Base-by-base conservation (phyloP, 2,888 invertebrate species). In the Diplazon laetatorius region DNA sequence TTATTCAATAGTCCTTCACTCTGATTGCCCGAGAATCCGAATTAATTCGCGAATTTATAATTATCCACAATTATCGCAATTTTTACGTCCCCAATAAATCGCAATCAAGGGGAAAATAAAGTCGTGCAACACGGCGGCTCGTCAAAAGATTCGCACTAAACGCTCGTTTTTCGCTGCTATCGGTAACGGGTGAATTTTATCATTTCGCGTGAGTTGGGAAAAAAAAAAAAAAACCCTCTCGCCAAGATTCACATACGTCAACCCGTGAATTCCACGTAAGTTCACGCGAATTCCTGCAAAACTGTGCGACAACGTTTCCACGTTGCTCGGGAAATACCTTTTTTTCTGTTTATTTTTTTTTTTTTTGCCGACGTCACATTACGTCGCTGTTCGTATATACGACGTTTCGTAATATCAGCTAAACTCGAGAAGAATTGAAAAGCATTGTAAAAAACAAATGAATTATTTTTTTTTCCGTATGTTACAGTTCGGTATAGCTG, bases 281-380 rank as follows among this genome's bases (percentile, higher is more conserved):
- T 78, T 78, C 78, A 55, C 70, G n/a, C 66, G 71, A 60, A 78
- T 78, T 78, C 78, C 71, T 48, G 48, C 37, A 18, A 65, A 65
- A 20, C 70, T 50, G 14, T 65, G 48, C 78, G 74, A 68, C 78
- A 42, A 60, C 66, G 63, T 73, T 69, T 63, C 69, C 20, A 70
- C 73, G 69, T 70, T 75, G 44, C 62, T 22, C 35, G 44, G 18
- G 20, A 18, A 30, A 59, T 25, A 30, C 30, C 4, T 6, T 6
- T 2, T 30, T 30, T 30, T 30, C 52, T 30, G 6, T 30, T 46
- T 63, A 35, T 46, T 62, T 46, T 46, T 62, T 46, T 65, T 14
- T 37, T 5, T 9, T n/a, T n/a, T n/a, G n/a, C n/a, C n/a, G n/a
- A n/a, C n/a, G 14, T 5, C 48, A 37, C 65, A 37, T 65, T 65